Base-by-base conservation (phyloP, 2,113 vertebrate species). In the Mionectes macconnelli region DNA sequence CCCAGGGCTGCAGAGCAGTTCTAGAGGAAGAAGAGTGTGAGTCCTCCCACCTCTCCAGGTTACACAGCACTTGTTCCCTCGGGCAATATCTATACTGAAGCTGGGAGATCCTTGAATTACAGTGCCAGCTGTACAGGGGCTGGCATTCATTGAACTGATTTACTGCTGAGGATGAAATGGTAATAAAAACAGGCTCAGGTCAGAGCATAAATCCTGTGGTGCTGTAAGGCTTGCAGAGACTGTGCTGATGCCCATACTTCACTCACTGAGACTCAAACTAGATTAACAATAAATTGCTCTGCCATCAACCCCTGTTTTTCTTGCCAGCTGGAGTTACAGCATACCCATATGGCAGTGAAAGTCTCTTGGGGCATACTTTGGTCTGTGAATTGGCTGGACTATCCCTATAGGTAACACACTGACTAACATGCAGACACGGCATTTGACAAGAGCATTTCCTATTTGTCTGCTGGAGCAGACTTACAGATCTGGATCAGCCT, bases 151-250 rank as follows among this genome's bases (percentile, higher is more conserved):
- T 27, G 31, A 15, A 53, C 5, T 37, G 35, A 67, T 27, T 79
- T 59, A 39, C 12, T 20, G 44, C 10, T 81, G 56, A 78, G 62
- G 31, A 57, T 50, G 47, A 78, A 90, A n/a, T 1, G 2, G 30
- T 60, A 40, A 57, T 37, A 50, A 75, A 81, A 92, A 22, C 0
- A 5, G 23, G 33, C 82, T 90, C 57, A 33, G 19, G 20, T 28
- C 3, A 3, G 13, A 69, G 22, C 0, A 0, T 30, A 76, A 83
- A 63, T 21, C 25, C 39, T 0, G 0, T 12, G 23, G 23, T 56
- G 23, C 56, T 62, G 15, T 40, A 70, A 67, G 64, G 42, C 50
- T 70, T 57, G 20, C 9, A 8, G 15, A 16, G 30, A 10, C 33
- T 63, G 8, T 70, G 52, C 66, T 47, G 28, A 39, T 37, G 22